Base-by-base conservation (phyloP, 1,140 invertebrate species). In the Parapsyche elsis region DNA sequence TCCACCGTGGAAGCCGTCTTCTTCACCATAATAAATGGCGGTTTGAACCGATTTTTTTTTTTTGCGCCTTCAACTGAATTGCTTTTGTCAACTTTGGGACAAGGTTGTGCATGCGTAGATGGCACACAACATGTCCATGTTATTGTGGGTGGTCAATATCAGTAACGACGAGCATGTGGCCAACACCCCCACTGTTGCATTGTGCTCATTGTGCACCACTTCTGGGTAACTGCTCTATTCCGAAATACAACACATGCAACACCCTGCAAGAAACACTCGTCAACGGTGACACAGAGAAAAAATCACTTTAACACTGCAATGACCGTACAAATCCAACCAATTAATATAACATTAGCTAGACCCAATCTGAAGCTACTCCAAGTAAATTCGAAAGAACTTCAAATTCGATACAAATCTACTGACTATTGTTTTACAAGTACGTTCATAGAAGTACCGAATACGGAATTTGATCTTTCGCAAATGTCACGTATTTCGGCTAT, bases 41-140 rank as follows among this genome's bases (percentile, higher is more conserved):
- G 61, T 23, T 61, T 30, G 12, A 24, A 21, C 19, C 21, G 61
- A 23, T 71, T 14, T 71, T 71, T 71, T 14, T 71, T 71, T 71
- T 23, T 71, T 38, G 30, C 30, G 30, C 30, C 30, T 38, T 38
- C 7, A 38, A 38, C 26, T 14, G 38, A 1, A 30, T 45, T 44
- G 38, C 70, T 12, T 38, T 71, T 71, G 24, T 45, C 24, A 10
- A 53, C 10, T 53, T 53, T 10, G 49, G 49, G 1, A 16, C 53
- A 16, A 24, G 64, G 21, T 26, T n/a, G 24, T 24, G 24, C 16
- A 21, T 67, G 19, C 24, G 64, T 26, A 67, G 64, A 67, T 16
- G 24, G 16, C 16, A 67, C 19, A 67, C 24, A 44, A 71, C 70
- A 71, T 71, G 70, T 71, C 30, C 30, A 26, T 53, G 49, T 67